A percentile compares a stretch with the other conserved stretches of the same genome.
These are phyloP conservation scores for Phrynosoma blainvillii DNA, from an alignment of 2,113 vertebrate species.

Conservation along the genomic window DNA sequence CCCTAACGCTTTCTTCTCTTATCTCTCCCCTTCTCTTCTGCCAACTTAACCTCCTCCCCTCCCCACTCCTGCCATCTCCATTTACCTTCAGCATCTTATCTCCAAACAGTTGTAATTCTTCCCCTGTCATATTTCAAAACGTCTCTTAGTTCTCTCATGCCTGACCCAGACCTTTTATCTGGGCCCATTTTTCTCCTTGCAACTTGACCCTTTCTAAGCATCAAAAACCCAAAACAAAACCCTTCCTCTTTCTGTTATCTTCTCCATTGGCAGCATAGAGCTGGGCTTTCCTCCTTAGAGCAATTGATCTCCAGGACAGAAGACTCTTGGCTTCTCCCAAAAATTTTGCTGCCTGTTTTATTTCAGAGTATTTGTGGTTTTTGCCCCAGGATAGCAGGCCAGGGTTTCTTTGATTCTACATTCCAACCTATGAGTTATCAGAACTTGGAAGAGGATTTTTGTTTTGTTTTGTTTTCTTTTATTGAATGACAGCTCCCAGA, in stretches of 20 bases:
- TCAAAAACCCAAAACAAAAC: background rate
- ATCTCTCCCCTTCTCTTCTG: background rate
- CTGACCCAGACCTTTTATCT: background rate
- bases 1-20: constrained; percentile 1
- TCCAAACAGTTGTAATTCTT: constrained; percentile 7
- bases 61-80: background rate
- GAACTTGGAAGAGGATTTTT: too few relatives aligned
- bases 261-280: background rate
- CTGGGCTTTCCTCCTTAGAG: background rate
- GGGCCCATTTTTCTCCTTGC: background rate
- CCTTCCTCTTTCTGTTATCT: background rate
- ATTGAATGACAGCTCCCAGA: too few relatives aligned
- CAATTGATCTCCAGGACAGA: background rate
- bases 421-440: background rate
- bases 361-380: background rate
- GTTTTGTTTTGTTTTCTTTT: too few relatives aligned
- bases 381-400: background rate
- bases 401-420: background rate
- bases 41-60: constrained; percentile 1
- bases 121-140: constrained; percentile 15
- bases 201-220: constrained; percentile 9
- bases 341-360: background rate
- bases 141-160: background rate
- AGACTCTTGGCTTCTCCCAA: background rate
- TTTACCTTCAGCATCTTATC: background rate